These are phyloP conservation scores for Embiotoca jacksoni DNA, from an alignment of 2,113 vertebrate species.

Conservation along the genomic window DNA sequence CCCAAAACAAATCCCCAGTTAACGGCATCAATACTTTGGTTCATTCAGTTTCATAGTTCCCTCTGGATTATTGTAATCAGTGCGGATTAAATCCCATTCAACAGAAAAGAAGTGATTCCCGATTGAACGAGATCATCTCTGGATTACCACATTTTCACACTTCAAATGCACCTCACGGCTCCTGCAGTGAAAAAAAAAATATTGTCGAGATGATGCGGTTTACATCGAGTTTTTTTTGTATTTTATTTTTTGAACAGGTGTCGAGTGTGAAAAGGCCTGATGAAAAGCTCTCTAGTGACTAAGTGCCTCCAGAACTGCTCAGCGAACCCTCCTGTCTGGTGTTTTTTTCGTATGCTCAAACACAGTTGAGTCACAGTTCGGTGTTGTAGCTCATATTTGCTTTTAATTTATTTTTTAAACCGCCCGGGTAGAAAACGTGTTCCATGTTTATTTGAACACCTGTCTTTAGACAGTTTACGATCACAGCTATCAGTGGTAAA, in stretches of 20 bases:
- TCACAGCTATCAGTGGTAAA: slow-evolving; percentile 11
- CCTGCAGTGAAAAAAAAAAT: slow-evolving; percentile 25
- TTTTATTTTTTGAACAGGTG: slow-evolving; percentile 39
- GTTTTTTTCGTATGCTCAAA: slow-evolving; percentile 27
- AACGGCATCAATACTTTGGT: background rate
- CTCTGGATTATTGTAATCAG: background rate
- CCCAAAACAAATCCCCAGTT: background rate
- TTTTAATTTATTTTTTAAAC: slow-evolving; percentile 6
- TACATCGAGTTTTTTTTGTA: slow-evolving; percentile 28
- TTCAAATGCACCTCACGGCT: slow-evolving; percentile 1
- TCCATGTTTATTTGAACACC: slow-evolving; percentile 21
- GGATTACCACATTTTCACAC: slow-evolving; percentile 12
- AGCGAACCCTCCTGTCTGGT: slow-evolving; percentile 32
- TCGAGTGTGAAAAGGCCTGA: slow-evolving; percentile 60
- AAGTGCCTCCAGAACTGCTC: slow-evolving; percentile 41
- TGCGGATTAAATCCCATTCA: slow-evolving; percentile 20
- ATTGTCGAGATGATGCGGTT: slow-evolving; percentile 20
- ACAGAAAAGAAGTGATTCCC: slow-evolving; percentile 9
- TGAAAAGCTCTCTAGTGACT: slow-evolving; percentile 48
- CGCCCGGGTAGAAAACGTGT: background rate
- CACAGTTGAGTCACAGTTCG: slow-evolving; percentile 10
- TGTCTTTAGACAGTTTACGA: slow-evolving; percentile 16
- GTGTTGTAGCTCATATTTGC: slow-evolving; percentile 16
- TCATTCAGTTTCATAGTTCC: background rate
- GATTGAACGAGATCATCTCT: slow-evolving; percentile 10